Percentiles rank a stretch among this genome's conserved stretches.
Evolutionary conservation across 2,113 vertebrate genomes (phyloP).

Genomic region (Erinaceus europaeus): DNA sequence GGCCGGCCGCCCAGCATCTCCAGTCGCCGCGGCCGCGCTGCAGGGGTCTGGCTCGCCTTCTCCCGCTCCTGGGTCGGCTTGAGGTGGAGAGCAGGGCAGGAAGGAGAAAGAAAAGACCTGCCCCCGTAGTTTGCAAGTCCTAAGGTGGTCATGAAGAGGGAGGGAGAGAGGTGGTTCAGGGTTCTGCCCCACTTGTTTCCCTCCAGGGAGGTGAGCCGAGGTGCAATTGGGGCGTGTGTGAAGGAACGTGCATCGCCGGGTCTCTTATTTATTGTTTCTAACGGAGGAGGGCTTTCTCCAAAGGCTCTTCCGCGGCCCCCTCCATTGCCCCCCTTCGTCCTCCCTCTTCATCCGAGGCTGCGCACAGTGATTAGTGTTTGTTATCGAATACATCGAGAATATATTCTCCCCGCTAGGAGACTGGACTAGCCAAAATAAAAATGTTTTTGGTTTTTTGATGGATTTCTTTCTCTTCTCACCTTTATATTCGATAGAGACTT

Average conservation of each 20-base stretch:
- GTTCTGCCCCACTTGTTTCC: not conserved
- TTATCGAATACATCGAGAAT: constrained; percentile 54
- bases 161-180: not conserved
- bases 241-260: constrained; percentile 40
- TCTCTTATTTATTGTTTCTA: constrained; percentile 69
- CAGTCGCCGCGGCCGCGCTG: not conserved
- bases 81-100: constrained; percentile 39
- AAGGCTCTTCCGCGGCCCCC: not conserved
- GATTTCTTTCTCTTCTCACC: not conserved
- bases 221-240: constrained; percentile 35
- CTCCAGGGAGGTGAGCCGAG: not conserved
- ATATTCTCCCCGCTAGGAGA: not conserved
- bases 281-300: constrained; percentile 46
- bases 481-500: no score
- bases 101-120: not conserved
- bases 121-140: constrained; percentile 37
- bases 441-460: not conserved
- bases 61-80: not conserved
- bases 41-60: not conserved
- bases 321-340: not conserved
- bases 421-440: not conserved
- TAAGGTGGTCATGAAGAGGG: not conserved
- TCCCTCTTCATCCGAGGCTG: constrained; percentile 72
- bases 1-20: not conserved
- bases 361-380: constrained; percentile 61